A percentile compares a stretch with the other conserved stretches of the same genome.
Evolutionary conservation across 2,888 invertebrate species (phyloP).

Genomic region (Vanessa cardui): DNA sequence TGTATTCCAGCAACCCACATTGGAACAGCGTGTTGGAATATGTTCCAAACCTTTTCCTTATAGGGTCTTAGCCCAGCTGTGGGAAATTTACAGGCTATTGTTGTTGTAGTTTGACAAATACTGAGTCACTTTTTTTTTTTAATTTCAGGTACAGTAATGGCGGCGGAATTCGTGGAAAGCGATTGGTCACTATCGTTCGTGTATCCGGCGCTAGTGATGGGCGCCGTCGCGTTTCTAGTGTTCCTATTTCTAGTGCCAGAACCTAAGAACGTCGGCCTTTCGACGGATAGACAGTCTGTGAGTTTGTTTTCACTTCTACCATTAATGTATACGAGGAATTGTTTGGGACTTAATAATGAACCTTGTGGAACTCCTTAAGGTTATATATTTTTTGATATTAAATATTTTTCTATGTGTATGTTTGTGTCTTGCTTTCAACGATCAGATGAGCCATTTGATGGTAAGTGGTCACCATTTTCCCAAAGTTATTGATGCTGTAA

Average conservation of each 20-base stretch:
- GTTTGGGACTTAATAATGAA: not conserved
- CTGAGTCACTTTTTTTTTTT: no score
- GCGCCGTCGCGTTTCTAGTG: constrained; percentile 85
- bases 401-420: no score
- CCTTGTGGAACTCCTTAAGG: not conserved
- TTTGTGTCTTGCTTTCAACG: not conserved
- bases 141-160: constrained; percentile 87
- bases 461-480: no score
- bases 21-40: no score
- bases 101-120: no score
- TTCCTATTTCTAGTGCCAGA: constrained; percentile 94
- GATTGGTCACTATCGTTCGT: constrained; percentile 97
- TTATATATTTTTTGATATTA: not conserved
- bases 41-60: no score
- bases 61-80: no score
- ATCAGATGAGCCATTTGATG: no score
- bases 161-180: constrained; percentile 91
- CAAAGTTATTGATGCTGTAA: no score
- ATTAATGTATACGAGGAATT: constrained; percentile 1
- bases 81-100: no score
- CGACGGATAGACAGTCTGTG: constrained; percentile 37
- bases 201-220: constrained; percentile 93
- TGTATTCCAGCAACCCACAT: no score
- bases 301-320: constrained; percentile 16
- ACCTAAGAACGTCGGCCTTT: constrained; percentile 88